Evolutionary conservation across 2,888 invertebrate genomes (phyloP).

Genomic region (Macrophya alboannulata): DNA sequence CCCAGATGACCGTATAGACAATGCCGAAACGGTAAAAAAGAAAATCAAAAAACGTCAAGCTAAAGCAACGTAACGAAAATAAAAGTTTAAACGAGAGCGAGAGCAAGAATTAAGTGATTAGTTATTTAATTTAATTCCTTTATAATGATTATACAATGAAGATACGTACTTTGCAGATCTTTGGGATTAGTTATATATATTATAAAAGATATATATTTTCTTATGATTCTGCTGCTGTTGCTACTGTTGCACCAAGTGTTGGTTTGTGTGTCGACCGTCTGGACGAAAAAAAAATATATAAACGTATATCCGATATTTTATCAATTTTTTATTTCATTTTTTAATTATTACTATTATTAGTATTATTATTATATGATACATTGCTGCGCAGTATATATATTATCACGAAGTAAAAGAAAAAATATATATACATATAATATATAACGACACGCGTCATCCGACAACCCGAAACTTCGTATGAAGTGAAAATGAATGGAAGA

Average conservation of each 20-base stretch:
- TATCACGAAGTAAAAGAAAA: not conserved
- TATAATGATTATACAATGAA: not conserved
- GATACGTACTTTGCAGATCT: not conserved
- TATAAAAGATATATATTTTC: not conserved
- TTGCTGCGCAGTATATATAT: not conserved
- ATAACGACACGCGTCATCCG: too few species aligned
- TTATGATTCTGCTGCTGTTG: not conserved
- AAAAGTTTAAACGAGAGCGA: constrained; percentile 37
- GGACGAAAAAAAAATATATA: not conserved
- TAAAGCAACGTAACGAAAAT: constrained; percentile 32
- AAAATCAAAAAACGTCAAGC: not conserved
- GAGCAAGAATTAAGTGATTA: constrained; percentile 3
- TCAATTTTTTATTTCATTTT: not conserved
- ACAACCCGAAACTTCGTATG: too few species aligned
- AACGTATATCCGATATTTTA: not conserved
- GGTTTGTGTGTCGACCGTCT: constrained; percentile 27
- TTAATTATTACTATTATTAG: not conserved
- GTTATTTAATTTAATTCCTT: not conserved
- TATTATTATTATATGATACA: not conserved
- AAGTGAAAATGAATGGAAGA: not conserved
- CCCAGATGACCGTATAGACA: constrained; percentile 38
- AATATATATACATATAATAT: too few species aligned
- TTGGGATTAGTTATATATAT: not conserved
- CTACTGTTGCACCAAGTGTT: not conserved
- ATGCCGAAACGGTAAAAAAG: constrained; percentile 26